Evolutionary conservation across 2,888 invertebrate genomes (phyloP), one percentile per base, ranked within the genome.

Genomic region (Tachina lurida): DNA sequence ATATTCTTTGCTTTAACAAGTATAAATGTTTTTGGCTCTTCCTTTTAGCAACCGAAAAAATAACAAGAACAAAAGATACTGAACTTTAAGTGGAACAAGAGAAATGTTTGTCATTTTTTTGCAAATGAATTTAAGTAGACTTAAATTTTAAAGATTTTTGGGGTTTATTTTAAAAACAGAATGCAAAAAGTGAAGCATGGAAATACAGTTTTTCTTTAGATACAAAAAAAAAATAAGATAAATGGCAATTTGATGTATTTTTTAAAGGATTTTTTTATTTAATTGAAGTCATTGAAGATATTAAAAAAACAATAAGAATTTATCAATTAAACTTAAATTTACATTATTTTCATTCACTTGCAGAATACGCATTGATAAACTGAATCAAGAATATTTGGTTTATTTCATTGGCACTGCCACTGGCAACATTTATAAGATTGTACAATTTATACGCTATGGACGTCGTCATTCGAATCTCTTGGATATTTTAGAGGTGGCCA

Each of bases 361-460:
- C 87, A 93, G 93, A 88, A 93, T 93, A 81, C 92, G 93, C 89
- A 93, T 93, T 88, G 93, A 93, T 81, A 92, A 92, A 81, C 89
- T 93, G n/a, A 93, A 93, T 89, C 93, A 93, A 80, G 97, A 97
- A 90, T 98, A 97, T 93, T 96, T 97, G 3, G 97, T 98, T 22
- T 98, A 97, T 93, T 98, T 97, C 91, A 97, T 97, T 82, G 98
- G 97, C 91, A 97, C 98, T 87, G 97, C 91, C 79, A 89, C 96
- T 91, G 98, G 98, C 22, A 95, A 97, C 91, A 97, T 98, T 85
- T 97, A 98, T 94, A 98, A 98, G 93, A 96, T 98, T 87, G 97
- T 98, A 12, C 98, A 98, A 92, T 98, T 98, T 96, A 94, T 95
- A 88, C 95, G 95, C 88, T 96, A 96, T 87, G 96, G 96, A 68